phyloP scores from a whole-genome alignment of 2,888 invertebrate species.

The Caenorhabditis uteleia region DNA sequence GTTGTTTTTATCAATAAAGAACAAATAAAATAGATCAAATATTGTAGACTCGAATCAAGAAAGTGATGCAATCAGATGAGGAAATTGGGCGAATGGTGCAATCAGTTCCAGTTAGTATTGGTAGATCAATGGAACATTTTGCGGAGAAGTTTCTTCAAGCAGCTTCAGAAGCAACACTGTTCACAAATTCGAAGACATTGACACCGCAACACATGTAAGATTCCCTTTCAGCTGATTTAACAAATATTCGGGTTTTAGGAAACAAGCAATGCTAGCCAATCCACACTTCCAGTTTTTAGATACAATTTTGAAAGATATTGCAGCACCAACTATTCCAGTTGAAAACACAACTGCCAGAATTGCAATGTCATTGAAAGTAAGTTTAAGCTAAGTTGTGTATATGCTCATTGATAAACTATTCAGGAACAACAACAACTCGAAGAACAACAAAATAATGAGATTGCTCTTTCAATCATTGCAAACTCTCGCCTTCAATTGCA shows the following conservation, averaged over 20 bases:
- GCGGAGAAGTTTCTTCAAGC: conserved; percentile 64
- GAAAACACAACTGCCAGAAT: conserved; percentile 13
- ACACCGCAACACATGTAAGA: conserved; percentile 65
- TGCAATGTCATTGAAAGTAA: conserved; percentile 9
- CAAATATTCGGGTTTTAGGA: conserved; percentile 43
- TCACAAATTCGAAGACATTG: conserved; percentile 55
- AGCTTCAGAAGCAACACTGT: conserved; percentile 38
- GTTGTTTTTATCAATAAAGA: conserved; percentile 4
- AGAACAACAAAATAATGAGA: conserved; percentile 26
- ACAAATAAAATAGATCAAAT: not conserved
- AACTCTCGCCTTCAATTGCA: conserved; percentile 17
- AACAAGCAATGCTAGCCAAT: conserved; percentile 54
- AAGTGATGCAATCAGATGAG: conserved; percentile 99
- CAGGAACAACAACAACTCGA: conserved; percentile 20
- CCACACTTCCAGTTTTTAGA: conserved; percentile 65
- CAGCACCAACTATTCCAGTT: conserved; percentile 12
- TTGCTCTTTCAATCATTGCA: conserved; percentile 21
- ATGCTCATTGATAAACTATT: not conserved
- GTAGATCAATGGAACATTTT: conserved; percentile 69
- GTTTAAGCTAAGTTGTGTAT: too few relatives aligned
- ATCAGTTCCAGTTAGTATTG: conserved; percentile 95
- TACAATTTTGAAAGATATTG: conserved; percentile 52
- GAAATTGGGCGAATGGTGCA: conserved; percentile 99
- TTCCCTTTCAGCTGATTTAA: not conserved
- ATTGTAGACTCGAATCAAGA: conserved; percentile 82